Evolutionary conservation across 2,113 vertebrate species (phyloP), one percentile per base, ranked within the genome.

Genomic region (Porphyrio hochstetteri): DNA sequence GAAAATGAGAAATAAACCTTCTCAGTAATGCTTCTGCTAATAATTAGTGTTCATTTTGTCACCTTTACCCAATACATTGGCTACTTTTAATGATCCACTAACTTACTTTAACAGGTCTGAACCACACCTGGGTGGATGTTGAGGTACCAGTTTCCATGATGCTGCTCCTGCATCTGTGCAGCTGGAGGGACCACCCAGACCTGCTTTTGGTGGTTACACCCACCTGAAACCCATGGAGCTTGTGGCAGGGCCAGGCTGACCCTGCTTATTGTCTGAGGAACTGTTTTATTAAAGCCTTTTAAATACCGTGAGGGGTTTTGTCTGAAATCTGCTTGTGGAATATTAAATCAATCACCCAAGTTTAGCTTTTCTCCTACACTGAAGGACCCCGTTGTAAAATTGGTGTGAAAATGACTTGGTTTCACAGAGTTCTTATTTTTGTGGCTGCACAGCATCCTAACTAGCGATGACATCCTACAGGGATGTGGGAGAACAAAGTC

Each of bases 221-320:
- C 15, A 19, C 29, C 31, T 74, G 38, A 64, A 78, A 8, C 12
- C 1, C 2, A 4, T 23, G 23, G 11, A 29, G 27, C 24, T 74
- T 38, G 36, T 6, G 29, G 13, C 35, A 69, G 28, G 38, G 44
- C 21, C 15, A 33, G 10, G 17, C 14, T 38, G 50, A 61, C 55
- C 7, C 11, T 1, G 1, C 12, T n/a, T 46, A 4, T 29, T 29
- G 35, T 38, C 33, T 2, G 12, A 12, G 25, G 23, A 10, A 19
- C 19, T 27, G 7, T 52, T 59, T 44, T 55, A 16, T 50, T 70
- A 3, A 91, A 52, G 46, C 21, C 33, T 29, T 88, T 35, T 36
- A 70, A 27, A 36, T 52, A n/a, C 24, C 17, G 11, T 4, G 18
- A 72, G 27, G 20, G 28, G 3, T 24, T 68, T 31, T 28, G 5